These are phyloP conservation scores for Myotis myotis DNA, from an alignment of 2,797 vertebrate genomes.

Conservation along the genomic window DNA sequence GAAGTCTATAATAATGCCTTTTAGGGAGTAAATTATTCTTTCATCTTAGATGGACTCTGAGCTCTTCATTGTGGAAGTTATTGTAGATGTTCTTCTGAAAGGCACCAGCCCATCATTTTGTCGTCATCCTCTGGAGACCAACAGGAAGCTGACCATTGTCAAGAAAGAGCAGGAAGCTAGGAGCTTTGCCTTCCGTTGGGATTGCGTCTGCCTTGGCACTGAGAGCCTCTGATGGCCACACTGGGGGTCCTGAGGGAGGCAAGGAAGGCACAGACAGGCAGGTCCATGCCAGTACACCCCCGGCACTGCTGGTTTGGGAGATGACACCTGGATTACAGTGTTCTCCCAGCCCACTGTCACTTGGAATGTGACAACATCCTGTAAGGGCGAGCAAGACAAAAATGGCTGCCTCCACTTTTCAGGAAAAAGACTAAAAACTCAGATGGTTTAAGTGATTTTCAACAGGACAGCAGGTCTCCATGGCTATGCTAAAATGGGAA, in stretches of 20 bases:
- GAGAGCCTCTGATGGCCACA: fast-evolving
- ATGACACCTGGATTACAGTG: fast-evolving
- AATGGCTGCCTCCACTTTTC: not conserved
- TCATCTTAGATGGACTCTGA: not conserved
- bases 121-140: not conserved
- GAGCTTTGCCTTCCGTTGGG: fast-evolving
- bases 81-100: not conserved
- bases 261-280: not conserved
- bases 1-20: not conserved
- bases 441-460: not conserved
- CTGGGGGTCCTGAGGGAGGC: no score
- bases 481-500: not conserved
- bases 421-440: not conserved
- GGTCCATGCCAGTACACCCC: not conserved
- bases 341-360: not conserved
- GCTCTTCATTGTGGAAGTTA: not conserved
- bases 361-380: not conserved
- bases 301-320: not conserved
- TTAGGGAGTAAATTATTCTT: not conserved
- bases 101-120: not conserved
- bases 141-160: not conserved
- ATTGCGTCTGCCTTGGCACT: not conserved
- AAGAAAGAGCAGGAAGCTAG: not conserved
- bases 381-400: not conserved
- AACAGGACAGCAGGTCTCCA: not conserved